Conservation (phyloP, 1,140 invertebrate genomes). For the Macrosteles quadrilineatus region DNA sequence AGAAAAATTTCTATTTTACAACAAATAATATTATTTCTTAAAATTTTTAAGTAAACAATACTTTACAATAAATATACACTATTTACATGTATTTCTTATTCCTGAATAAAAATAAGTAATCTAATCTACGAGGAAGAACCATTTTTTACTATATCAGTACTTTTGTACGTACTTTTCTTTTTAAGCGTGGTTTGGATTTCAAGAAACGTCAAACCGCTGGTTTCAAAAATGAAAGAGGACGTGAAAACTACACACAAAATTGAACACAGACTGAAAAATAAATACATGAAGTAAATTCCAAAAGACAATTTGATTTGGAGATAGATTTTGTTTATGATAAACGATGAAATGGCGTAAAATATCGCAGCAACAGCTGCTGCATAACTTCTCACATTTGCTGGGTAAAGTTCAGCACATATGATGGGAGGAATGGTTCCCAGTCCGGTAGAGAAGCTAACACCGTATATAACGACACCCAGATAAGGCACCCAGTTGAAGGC, state of each 20-base stretch:
- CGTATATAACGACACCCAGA: constrained; percentile 17
- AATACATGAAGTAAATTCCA: constrained; percentile 71
- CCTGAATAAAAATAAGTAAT: too few relatives aligned
- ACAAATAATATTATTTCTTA: too few relatives aligned
- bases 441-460: constrained; percentile 26
- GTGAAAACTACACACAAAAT: constrained; percentile 58
- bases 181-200: constrained; percentile 70
- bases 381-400: constrained; percentile 30
- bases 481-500: constrained; percentile 32
- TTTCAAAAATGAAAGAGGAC: constrained; percentile 70
- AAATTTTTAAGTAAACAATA: too few relatives aligned
- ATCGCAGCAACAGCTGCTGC: constrained; percentile 24
- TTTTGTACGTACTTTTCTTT: constrained; percentile 8
- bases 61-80: too few relatives aligned
- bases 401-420: constrained; percentile 31
- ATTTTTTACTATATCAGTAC: too few relatives aligned
- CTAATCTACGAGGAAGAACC: too few relatives aligned
- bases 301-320: constrained; percentile 57
- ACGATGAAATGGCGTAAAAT: constrained; percentile 2
- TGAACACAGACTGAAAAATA: constrained; percentile 72
- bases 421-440: constrained; percentile 29
- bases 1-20: too few relatives aligned
- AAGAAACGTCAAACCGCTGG: constrained; percentile 73
- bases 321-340: constrained; percentile 78
- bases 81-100: too few relatives aligned